Base-by-base conservation (phyloP, 2,113 vertebrate species). In the Rhinolophus ferrumequinum region DNA sequence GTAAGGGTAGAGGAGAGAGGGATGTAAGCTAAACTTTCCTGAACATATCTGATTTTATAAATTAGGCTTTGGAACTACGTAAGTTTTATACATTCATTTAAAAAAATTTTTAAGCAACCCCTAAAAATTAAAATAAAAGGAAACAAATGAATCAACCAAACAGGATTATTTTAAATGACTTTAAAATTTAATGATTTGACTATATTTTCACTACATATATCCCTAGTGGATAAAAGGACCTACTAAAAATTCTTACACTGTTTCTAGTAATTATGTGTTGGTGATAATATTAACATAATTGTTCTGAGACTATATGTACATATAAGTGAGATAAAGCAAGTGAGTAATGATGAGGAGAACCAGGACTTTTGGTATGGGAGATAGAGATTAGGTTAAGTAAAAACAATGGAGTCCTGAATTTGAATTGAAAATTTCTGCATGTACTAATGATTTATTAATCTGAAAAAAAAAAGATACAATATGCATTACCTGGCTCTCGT, bases 101-200 rank as follows among this genome's bases (percentile, higher is more conserved):
- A 70, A 70, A 60, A 44, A 44, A 44, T 33, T 5, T 2, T 56
- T 41, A 84, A 86, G 64, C 24, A 92, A 86, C 47, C 14, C 52
- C 66, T 86, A 81, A 70, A 79, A 73, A 54, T 90, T 79, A 90
- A 89, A 50, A 72, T 76, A 70, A 81, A 86, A 35, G 69, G 41
- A 87, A 85, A 26, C 38, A 88, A 67, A 72, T 83, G 19, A 93
- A 72, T 44, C 62, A 90, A 64, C n/a, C 62, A 80, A 80, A 70
- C 2, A 62, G 22, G 16, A 85, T 85, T 56, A 93, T 72, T 72
- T 79, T 33, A 88, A 73, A 38, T 38, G 28, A 92, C 24, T 81
- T 75, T 81, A 93, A 85, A 70, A 54, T 85, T 38, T 54, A 70
- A 79, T 56, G 38, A 90, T 56, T 47, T 79, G 16, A 54, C 18